Evolutionary conservation across 2,888 invertebrate species (phyloP).

Genomic region (Melanostoma scalare): DNA sequence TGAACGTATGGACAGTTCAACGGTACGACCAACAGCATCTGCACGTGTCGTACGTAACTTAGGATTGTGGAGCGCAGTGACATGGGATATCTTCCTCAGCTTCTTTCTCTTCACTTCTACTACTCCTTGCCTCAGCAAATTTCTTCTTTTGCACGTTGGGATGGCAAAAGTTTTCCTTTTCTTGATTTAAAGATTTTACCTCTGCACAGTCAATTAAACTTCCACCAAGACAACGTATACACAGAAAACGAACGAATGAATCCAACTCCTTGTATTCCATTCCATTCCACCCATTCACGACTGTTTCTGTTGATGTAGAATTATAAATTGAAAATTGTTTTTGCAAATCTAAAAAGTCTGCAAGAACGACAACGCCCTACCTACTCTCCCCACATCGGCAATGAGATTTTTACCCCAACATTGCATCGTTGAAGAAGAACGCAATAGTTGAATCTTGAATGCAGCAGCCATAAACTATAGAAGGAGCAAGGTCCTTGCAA

Average conservation of each 20-base stretch:
- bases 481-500: constrained; percentile 78
- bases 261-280: neutral
- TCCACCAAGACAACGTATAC: constrained; percentile 60
- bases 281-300: neutral
- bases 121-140: constrained; percentile 5
- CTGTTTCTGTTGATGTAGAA: constrained; percentile 61
- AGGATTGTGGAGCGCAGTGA: constrained; percentile 9
- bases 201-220: constrained; percentile 72
- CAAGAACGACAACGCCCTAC: constrained; percentile 41
- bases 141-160: constrained; percentile 7
- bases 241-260: constrained; percentile 32
- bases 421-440: neutral
- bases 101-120: constrained; percentile 4
- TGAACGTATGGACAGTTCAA: constrained; percentile 20
- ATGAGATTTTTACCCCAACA: neutral
- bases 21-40: constrained; percentile 36
- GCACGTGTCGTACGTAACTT: constrained; percentile 57
- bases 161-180: constrained; percentile 61
- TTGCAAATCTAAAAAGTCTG: constrained; percentile 48
- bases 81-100: constrained; percentile 12
- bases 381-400: neutral
- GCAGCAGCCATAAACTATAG: constrained; percentile 6
- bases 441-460: constrained; percentile 41
- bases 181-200: constrained; percentile 69
- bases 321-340: constrained; percentile 68